Evolutionary conservation across 2,797 vertebrate genomes (phyloP), one percentile per base, ranked within the genome.

Genomic region (Enoplosus armatus): DNA sequence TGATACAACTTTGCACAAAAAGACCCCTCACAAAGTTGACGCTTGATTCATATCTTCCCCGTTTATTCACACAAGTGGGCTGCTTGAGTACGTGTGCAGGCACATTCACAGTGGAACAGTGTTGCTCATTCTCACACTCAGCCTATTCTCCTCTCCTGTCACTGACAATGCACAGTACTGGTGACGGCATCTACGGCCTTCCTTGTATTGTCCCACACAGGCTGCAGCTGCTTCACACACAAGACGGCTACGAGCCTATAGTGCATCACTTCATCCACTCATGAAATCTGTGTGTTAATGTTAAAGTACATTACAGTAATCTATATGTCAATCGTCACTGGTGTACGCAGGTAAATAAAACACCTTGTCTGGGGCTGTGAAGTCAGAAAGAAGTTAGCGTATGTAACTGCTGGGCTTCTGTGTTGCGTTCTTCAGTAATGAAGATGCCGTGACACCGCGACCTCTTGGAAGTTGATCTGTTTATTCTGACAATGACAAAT

Each of bases 171-270:
- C 87, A 90, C 87, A 93, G 87, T 83, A 8, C 63, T 39, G 50
- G 76, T 92, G 90, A 92, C 92, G 85, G 68, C 91, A 92, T 87
- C 89, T 50, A 15, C 75, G 33, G 79, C 80, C 86, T 92, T 92
- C 90, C 91, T 89, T 78, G 84, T 77, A 93, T 91, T 94, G 92
- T 93, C 90, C 87, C 86, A 89, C 82, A 27, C 87, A 75, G 59
- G 63, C 72, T 15, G 29, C 86, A 88, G 91, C 91, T 92, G 89
- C 63, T 76, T 69, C 60, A 60, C 73, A 37, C 80, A 71, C 59
- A 81, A 48, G 48, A 72, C 15, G 6, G 8, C 29, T 1, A 31
- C 5, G 50, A 63, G 15, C 69, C 48, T 15, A 35, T 50, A 20
- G 51, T 39, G 9, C 61, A 43, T 77, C 47, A 55, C 27, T 63